A percentile compares a stretch with the other conserved stretches of the same genome.
phyloP scores from a whole-genome alignment of 1,140 invertebrate species.

The Ericerus pela region DNA sequence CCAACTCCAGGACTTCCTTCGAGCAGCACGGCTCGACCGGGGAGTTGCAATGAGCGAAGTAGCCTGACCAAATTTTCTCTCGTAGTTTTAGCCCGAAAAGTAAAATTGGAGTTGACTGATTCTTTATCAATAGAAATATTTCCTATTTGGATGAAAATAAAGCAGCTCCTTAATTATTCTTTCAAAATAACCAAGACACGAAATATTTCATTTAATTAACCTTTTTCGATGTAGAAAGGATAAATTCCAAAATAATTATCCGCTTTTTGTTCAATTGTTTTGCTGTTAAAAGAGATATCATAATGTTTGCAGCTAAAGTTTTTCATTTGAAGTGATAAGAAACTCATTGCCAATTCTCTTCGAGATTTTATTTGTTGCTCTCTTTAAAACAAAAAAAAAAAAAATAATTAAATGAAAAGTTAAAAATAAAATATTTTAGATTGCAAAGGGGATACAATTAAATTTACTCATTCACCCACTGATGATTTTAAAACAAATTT shows the following conservation, averaged over 20 bases:
- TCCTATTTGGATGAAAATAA: no score
- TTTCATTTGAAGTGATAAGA: conserved; percentile 13
- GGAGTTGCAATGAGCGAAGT: conserved; percentile 70
- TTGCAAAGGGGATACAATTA: not conserved
- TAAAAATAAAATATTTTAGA: not conserved
- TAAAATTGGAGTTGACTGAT: conserved; percentile 36
- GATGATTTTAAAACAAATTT: no score
- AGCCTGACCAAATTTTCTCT: conserved; percentile 67
- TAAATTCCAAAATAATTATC: conserved; percentile 43
- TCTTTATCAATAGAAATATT: conserved; percentile 12
- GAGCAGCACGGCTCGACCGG: conserved; percentile 74
- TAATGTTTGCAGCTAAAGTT: not conserved
- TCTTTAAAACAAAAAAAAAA: not conserved
- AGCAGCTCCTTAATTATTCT: no score
- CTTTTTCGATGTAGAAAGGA: conserved; percentile 52
- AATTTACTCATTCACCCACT: no score
- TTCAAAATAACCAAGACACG: no score
- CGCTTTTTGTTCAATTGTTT: not conserved
- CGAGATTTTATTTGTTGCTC: not conserved
- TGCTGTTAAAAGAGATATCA: not conserved
- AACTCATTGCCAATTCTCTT: not conserved
- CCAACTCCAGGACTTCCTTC: conserved; percentile 98
- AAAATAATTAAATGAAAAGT: not conserved
- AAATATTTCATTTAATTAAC: conserved; percentile 24
- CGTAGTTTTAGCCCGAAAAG: conserved; percentile 70